Evolutionary conservation across 2,888 invertebrate genomes (phyloP).

Genomic region (Nephrotoma flavescens): DNA sequence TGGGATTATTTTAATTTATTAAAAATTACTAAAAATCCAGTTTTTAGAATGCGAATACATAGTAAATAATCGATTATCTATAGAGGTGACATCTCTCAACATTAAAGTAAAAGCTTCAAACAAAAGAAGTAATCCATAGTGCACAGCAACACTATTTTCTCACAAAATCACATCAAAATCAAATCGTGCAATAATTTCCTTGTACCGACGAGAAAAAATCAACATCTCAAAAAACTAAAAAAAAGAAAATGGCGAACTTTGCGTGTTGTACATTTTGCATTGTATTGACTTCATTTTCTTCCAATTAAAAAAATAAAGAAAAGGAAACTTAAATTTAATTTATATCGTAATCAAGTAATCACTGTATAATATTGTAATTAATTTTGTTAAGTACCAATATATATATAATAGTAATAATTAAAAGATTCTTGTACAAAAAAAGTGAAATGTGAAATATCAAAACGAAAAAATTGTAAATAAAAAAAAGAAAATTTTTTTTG

Average conservation of each 20-base stretch:
- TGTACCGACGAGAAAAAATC: not conserved
- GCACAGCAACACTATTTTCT: not conserved
- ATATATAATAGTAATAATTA: not conserved
- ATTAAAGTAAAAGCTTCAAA: not conserved
- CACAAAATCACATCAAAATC: not conserved
- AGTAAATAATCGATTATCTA: not conserved
- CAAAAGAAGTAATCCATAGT: not conserved
- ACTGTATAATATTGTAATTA: not conserved
- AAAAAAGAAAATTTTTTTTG: not conserved
- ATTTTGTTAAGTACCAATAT: not conserved
- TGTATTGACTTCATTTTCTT: constrained; percentile 7
- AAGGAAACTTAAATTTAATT: not conserved
- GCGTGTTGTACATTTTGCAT: constrained; percentile 14
- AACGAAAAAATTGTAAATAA: not conserved
- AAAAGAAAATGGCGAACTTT: constrained; percentile 15
- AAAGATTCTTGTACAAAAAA: not conserved
- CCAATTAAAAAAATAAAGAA: not conserved
- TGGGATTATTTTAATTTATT: too few species aligned
- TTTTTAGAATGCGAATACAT: too few species aligned
- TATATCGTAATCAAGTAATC: not conserved
- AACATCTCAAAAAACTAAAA: constrained; percentile 8
- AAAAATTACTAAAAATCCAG: too few species aligned
- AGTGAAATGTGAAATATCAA: constrained; percentile 3
- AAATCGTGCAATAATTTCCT: not conserved
- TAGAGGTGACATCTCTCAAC: not conserved